Evolutionary conservation across 1,140 invertebrate species (phyloP), one percentile per base, ranked within the genome.

Genomic region (Sogatella furcifera): DNA sequence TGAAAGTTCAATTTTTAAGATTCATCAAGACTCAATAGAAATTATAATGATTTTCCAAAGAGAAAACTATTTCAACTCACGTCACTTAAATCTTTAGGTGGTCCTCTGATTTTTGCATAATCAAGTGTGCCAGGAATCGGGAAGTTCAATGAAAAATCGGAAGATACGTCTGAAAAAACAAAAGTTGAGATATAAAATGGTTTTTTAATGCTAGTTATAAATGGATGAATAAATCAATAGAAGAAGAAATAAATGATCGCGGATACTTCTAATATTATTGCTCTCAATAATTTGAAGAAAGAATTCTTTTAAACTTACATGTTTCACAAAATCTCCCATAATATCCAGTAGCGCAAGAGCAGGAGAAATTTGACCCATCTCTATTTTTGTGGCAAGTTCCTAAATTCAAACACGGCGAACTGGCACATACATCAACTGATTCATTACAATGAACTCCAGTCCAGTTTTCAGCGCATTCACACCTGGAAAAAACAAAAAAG

Each of bases 281-380:
- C 2, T 2, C 2, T 28, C 24, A 4, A 28, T 28, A 6, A 28
- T 4, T 4, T 28, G 6, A 28, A 28, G 6, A 4, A 28, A 28
- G 2, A 28, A 28, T 28, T 6, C 6, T 4, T 28, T 4, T 42
- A 54, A 56, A 67, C 65, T 65, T 64, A 68, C 72, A 69, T 41
- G 73, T 74, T 67, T 89, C 83, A 70, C 89, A 91, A 28, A 82
- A 69, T 0, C 77, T 67, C 19, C 86, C 87, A 62, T 81, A 81
- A 71, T 79, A 88, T 14, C 88, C 89, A 4, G 80, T 76, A 41
- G 75, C 69, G 69, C 93, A 96, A 2, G 73, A 70, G 73, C 92
- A 95, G 2, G 84, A 87, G 70, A 88, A 92, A 69, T 91, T 74
- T n/a, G 59, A 46, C 55, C 62, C 60, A 49, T 66, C 61, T 44